A percentile compares a stretch with the other conserved stretches of the same genome.
phyloP scores from a whole-genome alignment of 2,797 vertebrate species.

The Gallinago nigripennis region DNA sequence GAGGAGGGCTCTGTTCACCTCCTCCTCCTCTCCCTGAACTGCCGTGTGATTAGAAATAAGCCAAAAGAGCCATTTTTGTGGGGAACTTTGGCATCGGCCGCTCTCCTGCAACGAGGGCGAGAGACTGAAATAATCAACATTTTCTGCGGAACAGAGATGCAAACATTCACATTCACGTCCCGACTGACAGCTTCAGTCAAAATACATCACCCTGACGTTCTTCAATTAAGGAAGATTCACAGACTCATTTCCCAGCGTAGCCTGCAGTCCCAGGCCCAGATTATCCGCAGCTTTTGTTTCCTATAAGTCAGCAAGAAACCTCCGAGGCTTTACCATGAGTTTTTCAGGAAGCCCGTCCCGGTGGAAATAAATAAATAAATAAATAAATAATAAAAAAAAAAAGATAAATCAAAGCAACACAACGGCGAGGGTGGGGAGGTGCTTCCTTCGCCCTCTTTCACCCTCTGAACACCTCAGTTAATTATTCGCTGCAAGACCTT shows the following conservation, averaged over 20 bases:
- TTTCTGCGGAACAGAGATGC: not conserved
- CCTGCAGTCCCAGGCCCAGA: not conserved
- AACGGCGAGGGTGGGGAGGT: rapidly evolving
- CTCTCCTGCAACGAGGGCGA: not conserved
- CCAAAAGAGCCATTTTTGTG: slow-evolving; percentile 26
- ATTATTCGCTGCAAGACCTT: not conserved
- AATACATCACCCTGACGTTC: slow-evolving; percentile 36
- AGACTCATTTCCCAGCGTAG: not conserved
- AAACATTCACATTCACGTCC: slow-evolving; percentile 37
- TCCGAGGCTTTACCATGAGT: not conserved
- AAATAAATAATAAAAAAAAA: too few species aligned
- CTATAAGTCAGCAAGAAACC: not conserved
- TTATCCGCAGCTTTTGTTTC: not conserved
- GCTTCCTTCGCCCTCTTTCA: not conserved
- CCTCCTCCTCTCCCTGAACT: not conserved
- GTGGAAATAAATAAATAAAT: not conserved
- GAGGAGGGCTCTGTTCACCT: slow-evolving; percentile 7
- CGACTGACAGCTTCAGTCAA: slow-evolving; percentile 54
- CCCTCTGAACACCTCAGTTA: not conserved
- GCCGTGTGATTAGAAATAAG: not conserved
- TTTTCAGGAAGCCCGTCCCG: not conserved
- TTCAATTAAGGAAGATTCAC: slow-evolving; percentile 20
- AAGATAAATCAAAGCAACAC: not conserved
- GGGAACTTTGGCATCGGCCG: slow-evolving; percentile 14
- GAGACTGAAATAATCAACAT: slow-evolving; percentile 63